Evolutionary conservation across 2,113 vertebrate species (phyloP).

Genomic region (Brachionichthys hirsutus): DNA sequence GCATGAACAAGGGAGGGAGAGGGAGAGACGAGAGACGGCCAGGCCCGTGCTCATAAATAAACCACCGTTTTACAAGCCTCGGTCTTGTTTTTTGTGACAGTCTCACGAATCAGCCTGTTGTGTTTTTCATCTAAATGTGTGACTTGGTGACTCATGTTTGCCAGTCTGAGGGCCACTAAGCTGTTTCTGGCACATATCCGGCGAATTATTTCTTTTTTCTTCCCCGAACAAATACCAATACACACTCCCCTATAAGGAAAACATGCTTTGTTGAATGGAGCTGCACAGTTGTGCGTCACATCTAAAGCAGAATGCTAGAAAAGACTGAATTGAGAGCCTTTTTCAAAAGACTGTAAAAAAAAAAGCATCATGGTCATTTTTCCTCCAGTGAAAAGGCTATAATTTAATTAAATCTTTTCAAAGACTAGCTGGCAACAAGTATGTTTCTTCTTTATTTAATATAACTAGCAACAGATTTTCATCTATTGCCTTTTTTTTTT

Average conservation of each 20-base stretch:
- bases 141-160: slow-evolving; percentile 42
- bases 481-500: slow-evolving; percentile 9
- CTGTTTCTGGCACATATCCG: slow-evolving; percentile 52
- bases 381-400: slow-evolving; percentile 40
- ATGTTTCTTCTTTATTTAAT: slow-evolving; percentile 16
- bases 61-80: slow-evolving; percentile 17
- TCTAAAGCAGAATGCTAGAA: too few relatives aligned
- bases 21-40: slow-evolving; percentile 10
- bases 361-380: slow-evolving; percentile 37
- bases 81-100: slow-evolving; percentile 27
- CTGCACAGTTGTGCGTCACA: slow-evolving; percentile 3
- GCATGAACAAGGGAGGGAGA: slow-evolving; percentile 25
- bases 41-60: slow-evolving; percentile 48
- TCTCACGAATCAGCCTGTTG: slow-evolving; percentile 43
- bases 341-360: slow-evolving; percentile 22
- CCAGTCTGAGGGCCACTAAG: slow-evolving; percentile 56
- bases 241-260: slow-evolving; percentile 57
- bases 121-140: slow-evolving; percentile 44
- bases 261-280: slow-evolving; percentile 45
- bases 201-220: slow-evolving; percentile 5
- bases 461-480: slow-evolving; percentile 68
- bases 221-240: slow-evolving; percentile 30
- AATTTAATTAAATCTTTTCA: slow-evolving; percentile 65
- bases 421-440: slow-evolving; percentile 52
- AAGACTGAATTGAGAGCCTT: too few relatives aligned